Conservation (phyloP, 2,888 invertebrate species). For the Balanococcus diminutus region DNA sequence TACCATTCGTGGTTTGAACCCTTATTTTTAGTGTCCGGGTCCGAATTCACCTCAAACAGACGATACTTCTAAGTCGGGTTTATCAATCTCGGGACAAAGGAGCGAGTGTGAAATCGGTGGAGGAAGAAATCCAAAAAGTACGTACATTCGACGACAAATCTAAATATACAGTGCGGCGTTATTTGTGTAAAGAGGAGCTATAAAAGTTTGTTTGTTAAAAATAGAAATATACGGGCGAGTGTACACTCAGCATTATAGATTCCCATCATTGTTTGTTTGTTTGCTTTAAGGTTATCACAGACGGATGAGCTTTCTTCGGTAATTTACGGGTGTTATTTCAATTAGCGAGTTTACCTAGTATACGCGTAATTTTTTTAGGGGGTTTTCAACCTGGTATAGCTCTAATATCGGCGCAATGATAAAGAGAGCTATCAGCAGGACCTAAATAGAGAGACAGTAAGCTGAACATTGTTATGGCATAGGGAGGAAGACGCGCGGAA, state of each 20-base stretch:
- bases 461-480: constrained; percentile 6
- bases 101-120: no score
- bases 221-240: background rate
- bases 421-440: background rate
- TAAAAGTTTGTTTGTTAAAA: background rate
- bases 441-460: background rate
- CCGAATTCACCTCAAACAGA: no score
- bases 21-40: no score
- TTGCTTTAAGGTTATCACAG: constrained; percentile 2
- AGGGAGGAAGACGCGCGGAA: background rate
- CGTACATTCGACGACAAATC: background rate
- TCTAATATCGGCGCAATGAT: background rate
- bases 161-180: background rate
- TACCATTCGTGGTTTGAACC: no score
- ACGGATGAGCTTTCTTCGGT: background rate
- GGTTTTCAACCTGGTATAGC: no score
- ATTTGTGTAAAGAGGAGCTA: background rate
- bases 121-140: no score
- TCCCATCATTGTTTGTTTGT: constrained; percentile 7
- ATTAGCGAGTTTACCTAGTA: background rate
- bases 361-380: background rate
- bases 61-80: no score
- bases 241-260: background rate
- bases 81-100: no score
- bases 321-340: constrained; percentile 4